Conservation (phyloP, 2,888 invertebrate species). For the Drosophila anomelani region DNA sequence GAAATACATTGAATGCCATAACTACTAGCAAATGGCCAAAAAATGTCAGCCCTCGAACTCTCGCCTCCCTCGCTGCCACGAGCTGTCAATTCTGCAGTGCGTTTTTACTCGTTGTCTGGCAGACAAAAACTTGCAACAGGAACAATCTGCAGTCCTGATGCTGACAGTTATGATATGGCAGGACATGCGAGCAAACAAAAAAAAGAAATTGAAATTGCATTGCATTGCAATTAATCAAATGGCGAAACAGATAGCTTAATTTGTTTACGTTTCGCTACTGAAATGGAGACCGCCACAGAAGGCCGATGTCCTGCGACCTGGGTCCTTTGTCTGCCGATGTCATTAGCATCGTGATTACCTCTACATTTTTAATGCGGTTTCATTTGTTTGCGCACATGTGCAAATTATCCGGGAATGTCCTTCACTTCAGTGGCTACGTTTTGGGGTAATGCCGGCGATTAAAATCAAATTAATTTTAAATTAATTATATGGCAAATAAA, state of each 20-base stretch:
- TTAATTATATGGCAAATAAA: conserved; percentile 54
- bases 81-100: conserved; percentile 47
- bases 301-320: not conserved
- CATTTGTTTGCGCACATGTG: conserved; percentile 60
- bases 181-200: not conserved
- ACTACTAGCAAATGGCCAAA: conserved; percentile 56
- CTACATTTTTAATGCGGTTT: conserved; percentile 58
- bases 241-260: conserved; percentile 56
- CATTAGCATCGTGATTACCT: conserved; percentile 53
- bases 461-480: conserved; percentile 67
- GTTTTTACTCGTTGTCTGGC: conserved; percentile 29
- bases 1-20: conserved; percentile 62
- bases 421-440: conserved; percentile 3
- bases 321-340: conserved; percentile 17
- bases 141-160: conserved; percentile 49
- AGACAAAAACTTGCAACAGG: conserved; percentile 25
- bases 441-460: conserved; percentile 46
- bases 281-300: conserved; percentile 13
- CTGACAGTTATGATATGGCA: conserved; percentile 54
- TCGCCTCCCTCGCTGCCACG: not conserved
- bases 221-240: conserved; percentile 69
- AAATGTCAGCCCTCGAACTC: conserved; percentile 15
- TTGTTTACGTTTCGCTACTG: conserved; percentile 45
- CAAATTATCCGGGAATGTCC: conserved; percentile 41
- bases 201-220: conserved; percentile 45